Percentiles rank a stretch among this genome's conserved stretches.
Evolutionary conservation across 2,113 vertebrate genomes (phyloP).

Genomic region (Stegostoma tigrinum): DNA sequence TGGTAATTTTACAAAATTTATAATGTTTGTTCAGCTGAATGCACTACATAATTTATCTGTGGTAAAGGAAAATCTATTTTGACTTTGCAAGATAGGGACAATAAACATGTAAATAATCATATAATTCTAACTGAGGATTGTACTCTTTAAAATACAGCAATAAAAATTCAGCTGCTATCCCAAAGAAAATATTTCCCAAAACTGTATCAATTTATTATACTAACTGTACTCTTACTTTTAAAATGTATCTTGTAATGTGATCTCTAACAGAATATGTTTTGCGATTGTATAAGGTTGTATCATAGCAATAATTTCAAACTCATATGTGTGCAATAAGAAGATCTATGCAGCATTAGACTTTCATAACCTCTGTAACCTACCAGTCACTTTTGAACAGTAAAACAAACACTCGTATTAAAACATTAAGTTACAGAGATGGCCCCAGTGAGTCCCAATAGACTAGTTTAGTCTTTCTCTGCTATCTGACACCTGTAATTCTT

Average conservation of each 20-base stretch:
- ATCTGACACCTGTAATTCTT: neutral
- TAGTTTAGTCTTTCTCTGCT: neutral
- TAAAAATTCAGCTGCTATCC: constrained; percentile 63
- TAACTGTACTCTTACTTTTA: neutral
- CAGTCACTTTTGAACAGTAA: neutral
- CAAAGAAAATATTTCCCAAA: constrained; percentile 65
- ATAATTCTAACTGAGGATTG: constrained; percentile 67
- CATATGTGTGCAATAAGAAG: neutral
- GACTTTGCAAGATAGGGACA: constrained; percentile 64
- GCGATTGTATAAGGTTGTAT: too few species aligned
- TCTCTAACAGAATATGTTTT: constrained; percentile 5
- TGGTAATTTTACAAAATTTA: constrained; percentile 59
- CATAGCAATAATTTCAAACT: neutral
- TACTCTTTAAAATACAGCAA: constrained; percentile 61
- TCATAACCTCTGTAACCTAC: neutral
- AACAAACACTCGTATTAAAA: constrained; percentile 15
- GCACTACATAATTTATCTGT: constrained; percentile 76
- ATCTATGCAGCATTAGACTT: neutral
- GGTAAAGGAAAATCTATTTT: constrained; percentile 75
- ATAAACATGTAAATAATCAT: constrained; percentile 67
- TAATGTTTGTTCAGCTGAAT: constrained; percentile 91
- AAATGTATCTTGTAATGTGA: neutral
- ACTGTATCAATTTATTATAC: neutral
- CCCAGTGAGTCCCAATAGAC: neutral
- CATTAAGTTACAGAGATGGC: neutral